phyloP scores from a whole-genome alignment of 2,888 invertebrate genomes.

The Drosophila stalkeri region DNA sequence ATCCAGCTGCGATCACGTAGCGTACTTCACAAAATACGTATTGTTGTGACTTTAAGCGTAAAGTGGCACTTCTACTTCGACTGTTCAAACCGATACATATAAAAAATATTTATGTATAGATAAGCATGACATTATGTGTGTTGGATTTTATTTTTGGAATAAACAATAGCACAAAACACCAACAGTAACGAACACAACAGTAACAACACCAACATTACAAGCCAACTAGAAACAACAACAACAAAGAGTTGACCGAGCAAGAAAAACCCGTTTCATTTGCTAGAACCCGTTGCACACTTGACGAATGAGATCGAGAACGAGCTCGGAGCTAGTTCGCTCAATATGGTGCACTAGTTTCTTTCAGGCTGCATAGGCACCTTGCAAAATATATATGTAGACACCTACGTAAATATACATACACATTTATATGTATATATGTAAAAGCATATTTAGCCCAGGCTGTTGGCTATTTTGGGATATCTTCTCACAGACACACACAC shows the following conservation, averaged over 20 bases:
- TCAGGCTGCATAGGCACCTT: constrained; percentile 45
- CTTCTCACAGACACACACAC: constrained; percentile 12
- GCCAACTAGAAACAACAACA: constrained; percentile 28
- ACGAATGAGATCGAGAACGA: constrained; percentile 33
- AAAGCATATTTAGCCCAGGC: constrained; percentile 20
- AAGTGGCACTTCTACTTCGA: constrained; percentile 58
- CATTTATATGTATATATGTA: background rate
- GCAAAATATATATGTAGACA: constrained; percentile 1
- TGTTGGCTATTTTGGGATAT: constrained; percentile 56
- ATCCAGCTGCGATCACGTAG: constrained; percentile 57
- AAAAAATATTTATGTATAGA: constrained; percentile 2
- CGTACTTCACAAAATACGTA: constrained; percentile 18
- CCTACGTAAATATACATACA: background rate
- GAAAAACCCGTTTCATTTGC: constrained; percentile 71
- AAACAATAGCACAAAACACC: constrained; percentile 43
- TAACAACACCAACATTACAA: constrained; percentile 51
- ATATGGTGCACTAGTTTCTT: constrained; percentile 64
- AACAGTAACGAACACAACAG: constrained; percentile 35
- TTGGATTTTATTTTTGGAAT: constrained; percentile 69
- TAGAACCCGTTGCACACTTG: constrained; percentile 74
- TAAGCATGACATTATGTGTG: constrained; percentile 38
- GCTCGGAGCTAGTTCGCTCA: constrained; percentile 41
- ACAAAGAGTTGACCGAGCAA: constrained; percentile 33
- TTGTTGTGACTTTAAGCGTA: constrained; percentile 49
- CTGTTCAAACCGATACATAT: background rate